phyloP scores from a whole-genome alignment of 2,797 vertebrate genomes.

The Borostomias antarcticus region DNA sequence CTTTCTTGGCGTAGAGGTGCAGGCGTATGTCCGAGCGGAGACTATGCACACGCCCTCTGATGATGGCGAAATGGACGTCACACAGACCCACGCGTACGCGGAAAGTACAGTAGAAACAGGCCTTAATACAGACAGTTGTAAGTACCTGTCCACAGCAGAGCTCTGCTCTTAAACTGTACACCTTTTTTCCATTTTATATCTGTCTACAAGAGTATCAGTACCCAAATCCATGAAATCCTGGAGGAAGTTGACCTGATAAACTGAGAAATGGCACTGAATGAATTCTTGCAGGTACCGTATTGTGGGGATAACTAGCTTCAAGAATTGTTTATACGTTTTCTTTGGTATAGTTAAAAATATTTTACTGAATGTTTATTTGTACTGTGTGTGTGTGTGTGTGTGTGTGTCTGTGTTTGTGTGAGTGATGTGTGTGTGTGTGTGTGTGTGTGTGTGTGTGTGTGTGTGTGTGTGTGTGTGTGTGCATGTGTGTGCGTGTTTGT shows the following conservation, averaged over 20 bases:
- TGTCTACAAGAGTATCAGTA: constrained; percentile 83
- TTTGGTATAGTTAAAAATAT: neutral
- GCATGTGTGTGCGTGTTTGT: no score
- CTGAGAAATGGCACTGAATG: constrained; percentile 93
- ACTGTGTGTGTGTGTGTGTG: constrained; percentile 10
- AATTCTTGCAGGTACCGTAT: constrained; percentile 91
- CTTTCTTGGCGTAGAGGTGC: no score
- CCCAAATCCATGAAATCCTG: constrained; percentile 94
- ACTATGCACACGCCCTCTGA: no score
- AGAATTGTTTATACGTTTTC: neutral
- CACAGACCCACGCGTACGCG: no score
- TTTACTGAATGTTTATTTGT: neutral
- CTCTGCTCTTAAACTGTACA: neutral
- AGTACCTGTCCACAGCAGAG: neutral
- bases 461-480: neutral
- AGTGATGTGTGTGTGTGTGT: neutral
- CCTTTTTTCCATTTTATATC: no score
- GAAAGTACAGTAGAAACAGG: no score
- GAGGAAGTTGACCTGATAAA: constrained; percentile 97
- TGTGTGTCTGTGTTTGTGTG: constrained; percentile 3
- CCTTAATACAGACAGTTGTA: no score
- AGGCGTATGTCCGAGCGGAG: no score
- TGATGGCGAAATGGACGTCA: no score
- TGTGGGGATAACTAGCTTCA: no score
- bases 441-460: neutral